Evolutionary conservation across 2,797 vertebrate species (phyloP).

Genomic region (Ptychadena robeensis): DNA sequence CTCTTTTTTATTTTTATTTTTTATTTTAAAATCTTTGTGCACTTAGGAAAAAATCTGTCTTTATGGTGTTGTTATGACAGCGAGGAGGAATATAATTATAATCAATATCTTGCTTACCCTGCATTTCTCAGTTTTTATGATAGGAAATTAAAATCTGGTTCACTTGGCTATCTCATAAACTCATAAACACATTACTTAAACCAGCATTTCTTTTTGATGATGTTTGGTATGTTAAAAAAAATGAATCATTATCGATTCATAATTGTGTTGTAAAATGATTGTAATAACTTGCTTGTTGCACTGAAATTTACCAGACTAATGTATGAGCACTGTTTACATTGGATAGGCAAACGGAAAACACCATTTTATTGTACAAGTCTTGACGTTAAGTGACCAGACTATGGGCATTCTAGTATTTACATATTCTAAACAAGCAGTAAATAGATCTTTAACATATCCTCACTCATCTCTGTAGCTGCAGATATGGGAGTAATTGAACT

Average conservation of each 20-base stretch:
- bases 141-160: slow-evolving; percentile 58
- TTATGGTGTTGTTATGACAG: slow-evolving; percentile 58
- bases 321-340: not conserved
- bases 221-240: not conserved
- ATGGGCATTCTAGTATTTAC: too few relatives aligned
- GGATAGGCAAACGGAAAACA: not conserved
- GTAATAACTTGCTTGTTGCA: slow-evolving; percentile 11
- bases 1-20: slow-evolving; percentile 30
- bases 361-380: not conserved
- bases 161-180: slow-evolving; percentile 50
- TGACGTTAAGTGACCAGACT: too few relatives aligned
- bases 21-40: slow-evolving; percentile 23
- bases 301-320: not conserved
- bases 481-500: too few relatives aligned
- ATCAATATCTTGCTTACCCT: slow-evolving; percentile 60
- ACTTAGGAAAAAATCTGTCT: slow-evolving; percentile 29
- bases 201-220: slow-evolving; percentile 32
- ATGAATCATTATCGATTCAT: slow-evolving; percentile 24
- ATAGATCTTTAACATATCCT: too few relatives aligned
- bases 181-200: slow-evolving; percentile 43
- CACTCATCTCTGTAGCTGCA: too few relatives aligned
- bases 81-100: slow-evolving; percentile 58
- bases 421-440: too few relatives aligned
- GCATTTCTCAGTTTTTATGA: slow-evolving; percentile 57
- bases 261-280: not conserved